phyloP scores from a whole-genome alignment of 2,888 invertebrate genomes.

The Blastobasis adustella region DNA sequence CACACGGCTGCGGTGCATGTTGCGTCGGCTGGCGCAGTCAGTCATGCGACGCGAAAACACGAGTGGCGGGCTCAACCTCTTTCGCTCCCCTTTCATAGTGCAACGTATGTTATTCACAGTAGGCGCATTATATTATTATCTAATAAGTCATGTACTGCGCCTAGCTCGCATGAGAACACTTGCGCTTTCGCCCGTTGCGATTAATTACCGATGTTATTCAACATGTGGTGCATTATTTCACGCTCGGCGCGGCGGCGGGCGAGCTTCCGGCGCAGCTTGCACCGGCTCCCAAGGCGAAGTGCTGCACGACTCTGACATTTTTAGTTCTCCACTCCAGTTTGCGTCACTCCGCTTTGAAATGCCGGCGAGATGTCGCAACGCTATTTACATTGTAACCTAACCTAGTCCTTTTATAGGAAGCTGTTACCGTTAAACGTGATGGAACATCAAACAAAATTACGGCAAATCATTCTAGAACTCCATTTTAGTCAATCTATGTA shows the following conservation, averaged over 20 bases:
- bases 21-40: constrained; percentile 23
- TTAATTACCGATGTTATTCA: constrained; percentile 62
- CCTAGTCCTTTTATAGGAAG: constrained; percentile 30
- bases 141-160: constrained; percentile 42
- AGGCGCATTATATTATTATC: constrained; percentile 28
- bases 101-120: background rate
- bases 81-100: constrained; percentile 6
- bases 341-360: constrained; percentile 51
- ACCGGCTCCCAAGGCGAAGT: constrained; percentile 43
- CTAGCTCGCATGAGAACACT: constrained; percentile 59
- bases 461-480: no score
- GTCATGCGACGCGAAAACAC: constrained; percentile 22
- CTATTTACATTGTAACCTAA: constrained; percentile 37
- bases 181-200: constrained; percentile 58
- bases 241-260: constrained; percentile 36
- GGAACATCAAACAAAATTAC: constrained; percentile 1
- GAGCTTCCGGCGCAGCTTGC: constrained; percentile 49
- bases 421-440: background rate
- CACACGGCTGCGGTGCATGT: constrained; percentile 11
- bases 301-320: constrained; percentile 67
- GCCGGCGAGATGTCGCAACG: constrained; percentile 44
- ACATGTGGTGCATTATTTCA: constrained; percentile 66
- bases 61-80: constrained; percentile 19
- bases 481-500: no score
- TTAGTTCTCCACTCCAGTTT: constrained; percentile 44